phyloP scores from a whole-genome alignment of 1,140 invertebrate genomes.

The Archivesica marissinica region DNA sequence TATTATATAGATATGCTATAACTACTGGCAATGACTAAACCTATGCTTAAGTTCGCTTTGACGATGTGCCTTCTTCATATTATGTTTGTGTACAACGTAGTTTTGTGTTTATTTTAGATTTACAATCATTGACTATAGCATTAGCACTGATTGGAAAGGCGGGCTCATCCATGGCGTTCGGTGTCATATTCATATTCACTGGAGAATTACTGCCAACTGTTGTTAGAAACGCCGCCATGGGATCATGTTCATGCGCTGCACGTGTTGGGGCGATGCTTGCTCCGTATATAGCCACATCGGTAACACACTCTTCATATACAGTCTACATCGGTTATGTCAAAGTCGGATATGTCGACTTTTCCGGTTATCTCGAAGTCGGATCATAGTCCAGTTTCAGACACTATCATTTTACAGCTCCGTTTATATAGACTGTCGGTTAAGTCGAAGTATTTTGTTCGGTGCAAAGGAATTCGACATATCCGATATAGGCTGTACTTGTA shows the following conservation, averaged over 20 bases:
- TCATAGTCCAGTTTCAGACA: too few species aligned
- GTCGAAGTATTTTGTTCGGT: too few species aligned
- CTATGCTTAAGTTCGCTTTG: too few species aligned
- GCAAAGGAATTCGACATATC: too few species aligned
- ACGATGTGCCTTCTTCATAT: neutral
- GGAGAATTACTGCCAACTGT: slow-evolving; percentile 94
- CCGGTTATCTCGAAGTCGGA: too few species aligned
- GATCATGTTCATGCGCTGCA: slow-evolving; percentile 90
- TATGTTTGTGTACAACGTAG: neutral
- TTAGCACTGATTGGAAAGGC: slow-evolving; percentile 76
- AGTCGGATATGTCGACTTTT: too few species aligned
- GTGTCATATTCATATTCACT: slow-evolving; percentile 91
- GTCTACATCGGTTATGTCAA: too few species aligned
- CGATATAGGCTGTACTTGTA: too few species aligned
- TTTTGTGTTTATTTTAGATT: slow-evolving; percentile 58
- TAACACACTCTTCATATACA: slow-evolving; percentile 54
- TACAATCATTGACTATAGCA: slow-evolving; percentile 65
- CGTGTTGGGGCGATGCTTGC: slow-evolving; percentile 91
- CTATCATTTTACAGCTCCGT: too few species aligned
- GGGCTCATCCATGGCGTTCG: slow-evolving; percentile 80
- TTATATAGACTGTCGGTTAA: too few species aligned
- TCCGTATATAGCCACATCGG: slow-evolving; percentile 84
- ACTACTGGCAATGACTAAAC: too few species aligned
- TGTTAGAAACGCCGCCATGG: slow-evolving; percentile 92
- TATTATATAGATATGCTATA: too few species aligned